A percentile compares a stretch with the other conserved stretches of the same genome.
Conservation (phyloP, 2,113 vertebrate genomes). For the Piprites chloris region DNA sequence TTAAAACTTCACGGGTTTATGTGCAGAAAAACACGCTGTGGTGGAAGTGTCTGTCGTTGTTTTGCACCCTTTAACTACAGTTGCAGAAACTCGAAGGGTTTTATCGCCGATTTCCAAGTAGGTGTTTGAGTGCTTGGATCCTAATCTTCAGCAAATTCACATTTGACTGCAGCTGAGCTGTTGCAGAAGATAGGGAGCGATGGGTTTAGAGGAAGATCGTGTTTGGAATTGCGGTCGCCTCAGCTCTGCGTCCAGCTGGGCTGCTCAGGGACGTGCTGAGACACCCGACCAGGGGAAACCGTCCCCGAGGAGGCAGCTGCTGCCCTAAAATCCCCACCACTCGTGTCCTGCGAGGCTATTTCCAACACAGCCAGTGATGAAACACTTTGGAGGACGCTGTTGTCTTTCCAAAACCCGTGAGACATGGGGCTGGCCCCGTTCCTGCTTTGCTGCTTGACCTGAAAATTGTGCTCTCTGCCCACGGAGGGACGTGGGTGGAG, state of each 20-base stretch:
- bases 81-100: neutral
- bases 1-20: neutral
- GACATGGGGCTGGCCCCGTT: rapidly evolving
- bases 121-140: neutral
- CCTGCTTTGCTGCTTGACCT: neutral
- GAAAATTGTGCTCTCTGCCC: neutral
- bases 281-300: neutral
- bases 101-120: neutral
- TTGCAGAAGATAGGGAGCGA: neutral
- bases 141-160: neutral
- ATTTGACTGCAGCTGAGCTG: neutral
- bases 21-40: neutral
- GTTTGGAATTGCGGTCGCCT: neutral
- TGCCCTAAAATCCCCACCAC: neutral
- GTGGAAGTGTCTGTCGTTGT: rapidly evolving
- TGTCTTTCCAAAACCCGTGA: rapidly evolving
- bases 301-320: neutral
- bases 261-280: neutral
- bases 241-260: neutral
- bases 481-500: rapidly evolving
- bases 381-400: neutral
- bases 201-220: neutral
- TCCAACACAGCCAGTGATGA: rapidly evolving
- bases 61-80: neutral
- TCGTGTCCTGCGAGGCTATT: neutral